Conservation (phyloP, 2,888 invertebrate genomes). For the Scaeva pyrastri region DNA sequence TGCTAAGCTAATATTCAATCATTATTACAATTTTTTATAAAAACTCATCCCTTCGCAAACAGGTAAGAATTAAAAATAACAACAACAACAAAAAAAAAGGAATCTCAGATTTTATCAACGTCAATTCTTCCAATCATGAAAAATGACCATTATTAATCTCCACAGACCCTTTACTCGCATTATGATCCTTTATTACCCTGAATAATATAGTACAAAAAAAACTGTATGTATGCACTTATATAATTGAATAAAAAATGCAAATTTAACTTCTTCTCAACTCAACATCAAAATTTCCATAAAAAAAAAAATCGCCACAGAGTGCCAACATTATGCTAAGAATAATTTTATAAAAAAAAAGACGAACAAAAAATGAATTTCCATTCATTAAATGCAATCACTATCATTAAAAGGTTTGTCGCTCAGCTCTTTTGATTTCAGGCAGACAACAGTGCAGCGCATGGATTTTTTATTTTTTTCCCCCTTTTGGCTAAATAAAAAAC, state of each 20-base stretch:
- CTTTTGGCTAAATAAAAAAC: conserved; percentile 41
- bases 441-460: not conserved
- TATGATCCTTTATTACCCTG: conserved; percentile 5
- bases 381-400: conserved; percentile 67
- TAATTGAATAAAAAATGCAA: conserved; percentile 71
- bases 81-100: no score
- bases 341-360: not conserved
- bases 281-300: conserved; percentile 10
- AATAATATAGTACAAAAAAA: conserved; percentile 6
- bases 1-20: conserved; percentile 37
- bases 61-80: not conserved
- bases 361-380: conserved; percentile 24
- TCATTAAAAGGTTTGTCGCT: conserved; percentile 68
- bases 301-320: not conserved
- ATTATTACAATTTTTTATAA: conserved; percentile 12
- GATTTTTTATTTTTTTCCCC: conserved; percentile 6
- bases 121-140: conserved; percentile 45
- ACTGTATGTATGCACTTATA: conserved; percentile 33
- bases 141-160: conserved; percentile 64
- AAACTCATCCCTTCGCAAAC: not conserved
- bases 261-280: conserved; percentile 18
- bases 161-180: not conserved
- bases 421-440: conserved; percentile 44
- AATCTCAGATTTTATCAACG: conserved; percentile 31
- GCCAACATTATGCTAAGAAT: conserved; percentile 8